Percentiles rank a stretch among this genome's conserved stretches.
Evolutionary conservation across 2,797 vertebrate genomes (phyloP).

Genomic region (Rhabdophis nuchalis): DNA sequence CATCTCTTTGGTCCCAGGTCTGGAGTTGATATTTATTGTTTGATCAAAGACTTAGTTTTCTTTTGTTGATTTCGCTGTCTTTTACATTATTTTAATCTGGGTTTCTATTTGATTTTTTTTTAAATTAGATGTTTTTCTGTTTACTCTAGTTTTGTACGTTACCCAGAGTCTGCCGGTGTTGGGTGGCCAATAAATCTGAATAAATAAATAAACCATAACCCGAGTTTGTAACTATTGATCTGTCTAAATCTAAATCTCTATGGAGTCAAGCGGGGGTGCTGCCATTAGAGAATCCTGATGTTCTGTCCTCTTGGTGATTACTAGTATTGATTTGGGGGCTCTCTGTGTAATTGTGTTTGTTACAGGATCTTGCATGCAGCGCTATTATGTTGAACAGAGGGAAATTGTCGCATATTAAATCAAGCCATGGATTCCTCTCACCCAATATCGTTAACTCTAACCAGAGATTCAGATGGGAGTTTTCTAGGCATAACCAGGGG

Average conservation of each 20-base stretch:
- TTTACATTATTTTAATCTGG: not conserved
- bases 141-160: not conserved
- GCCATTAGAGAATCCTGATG: not conserved
- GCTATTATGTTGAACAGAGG: not conserved
- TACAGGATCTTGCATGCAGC: not conserved
- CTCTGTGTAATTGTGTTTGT: not conserved
- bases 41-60: not conserved
- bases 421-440: not conserved
- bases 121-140: not conserved
- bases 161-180: not conserved
- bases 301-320: not conserved
- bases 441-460: not conserved
- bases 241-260: not conserved
- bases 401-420: not conserved
- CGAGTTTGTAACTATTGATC: not conserved
- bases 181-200: not conserved
- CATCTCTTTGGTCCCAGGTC: not conserved
- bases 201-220: not conserved
- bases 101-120: not conserved
- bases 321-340: not conserved
- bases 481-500: not conserved
- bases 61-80: not conserved
- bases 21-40: not conserved
- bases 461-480: not conserved
- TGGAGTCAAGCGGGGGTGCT: too few species aligned